Evolutionary conservation across 2,113 vertebrate species (phyloP).

Genomic region (Planiliza haematocheilus): DNA sequence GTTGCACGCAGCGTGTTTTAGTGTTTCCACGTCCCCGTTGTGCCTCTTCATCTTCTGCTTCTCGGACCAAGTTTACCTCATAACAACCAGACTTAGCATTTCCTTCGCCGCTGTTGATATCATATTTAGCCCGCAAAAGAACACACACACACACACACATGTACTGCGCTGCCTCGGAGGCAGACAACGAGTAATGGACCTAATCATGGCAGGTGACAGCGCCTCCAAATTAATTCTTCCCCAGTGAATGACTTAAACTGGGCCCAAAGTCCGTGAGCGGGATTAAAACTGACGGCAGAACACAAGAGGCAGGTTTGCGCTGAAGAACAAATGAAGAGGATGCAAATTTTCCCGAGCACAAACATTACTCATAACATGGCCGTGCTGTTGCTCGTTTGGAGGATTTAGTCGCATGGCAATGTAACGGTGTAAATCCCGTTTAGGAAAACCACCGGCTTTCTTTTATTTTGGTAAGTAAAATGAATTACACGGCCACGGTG

Average conservation of each 20-base stretch:
- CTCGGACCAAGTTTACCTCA: not conserved
- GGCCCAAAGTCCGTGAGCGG: constrained; percentile 42
- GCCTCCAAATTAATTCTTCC: constrained; percentile 68
- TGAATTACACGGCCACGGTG: too few species aligned
- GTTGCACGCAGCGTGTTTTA: not conserved
- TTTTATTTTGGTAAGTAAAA: not conserved
- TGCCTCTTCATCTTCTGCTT: constrained; percentile 21
- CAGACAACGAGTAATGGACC: constrained; percentile 61
- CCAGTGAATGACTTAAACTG: constrained; percentile 63
- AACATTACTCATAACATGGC: constrained; percentile 31
- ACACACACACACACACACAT: not conserved
- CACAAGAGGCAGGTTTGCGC: constrained; percentile 24
- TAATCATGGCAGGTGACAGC: constrained; percentile 65
- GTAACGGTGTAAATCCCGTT: constrained; percentile 10
- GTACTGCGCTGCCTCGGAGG: constrained; percentile 18
- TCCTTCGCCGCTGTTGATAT: constrained; percentile 30
- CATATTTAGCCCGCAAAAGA: constrained; percentile 22
- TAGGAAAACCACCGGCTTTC: not conserved
- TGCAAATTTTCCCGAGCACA: constrained; percentile 24
- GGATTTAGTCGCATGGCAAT: constrained; percentile 19
- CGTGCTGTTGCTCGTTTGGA: constrained; percentile 21
- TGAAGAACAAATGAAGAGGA: constrained; percentile 26
- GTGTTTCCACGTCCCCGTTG: not conserved
- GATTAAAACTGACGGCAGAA: constrained; percentile 51
- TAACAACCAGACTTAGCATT: constrained; percentile 6